Evolutionary conservation across 2,113 vertebrate genomes (phyloP).

Genomic region (Condylura cristata): DNA sequence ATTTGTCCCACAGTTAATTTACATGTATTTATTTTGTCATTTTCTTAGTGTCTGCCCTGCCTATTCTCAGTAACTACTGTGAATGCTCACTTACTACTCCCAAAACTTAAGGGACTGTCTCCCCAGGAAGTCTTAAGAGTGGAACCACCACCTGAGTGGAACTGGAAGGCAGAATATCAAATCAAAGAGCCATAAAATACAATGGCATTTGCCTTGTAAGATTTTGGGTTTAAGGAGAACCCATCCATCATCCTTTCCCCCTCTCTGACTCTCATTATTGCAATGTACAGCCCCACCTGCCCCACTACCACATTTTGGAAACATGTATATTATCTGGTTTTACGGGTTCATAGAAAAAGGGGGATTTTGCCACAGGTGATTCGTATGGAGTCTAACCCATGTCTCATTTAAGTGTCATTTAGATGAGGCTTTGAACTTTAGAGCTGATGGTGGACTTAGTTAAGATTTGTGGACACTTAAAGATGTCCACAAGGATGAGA

Average conservation of each 20-base stretch:
- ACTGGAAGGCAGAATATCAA: background rate
- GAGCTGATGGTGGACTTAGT: background rate
- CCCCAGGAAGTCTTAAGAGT: background rate
- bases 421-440: background rate
- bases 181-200: slow-evolving; percentile 1
- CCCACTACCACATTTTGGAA: background rate
- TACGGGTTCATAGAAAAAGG: background rate
- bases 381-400: background rate
- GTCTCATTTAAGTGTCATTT: background rate
- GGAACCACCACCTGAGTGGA: background rate
- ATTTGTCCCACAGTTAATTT: background rate
- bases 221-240: background rate
- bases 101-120: background rate
- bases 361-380: background rate
- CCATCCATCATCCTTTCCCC: background rate
- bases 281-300: background rate
- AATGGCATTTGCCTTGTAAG: background rate
- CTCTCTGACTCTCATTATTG: background rate
- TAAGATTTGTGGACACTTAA: background rate
- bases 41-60: background rate
- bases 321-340: background rate
- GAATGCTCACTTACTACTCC: background rate
- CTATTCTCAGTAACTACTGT: background rate
- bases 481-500: background rate
- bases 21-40: background rate